phyloP scores from a whole-genome alignment of 2,797 vertebrate species.

The Limnodromus scolopaceus region DNA sequence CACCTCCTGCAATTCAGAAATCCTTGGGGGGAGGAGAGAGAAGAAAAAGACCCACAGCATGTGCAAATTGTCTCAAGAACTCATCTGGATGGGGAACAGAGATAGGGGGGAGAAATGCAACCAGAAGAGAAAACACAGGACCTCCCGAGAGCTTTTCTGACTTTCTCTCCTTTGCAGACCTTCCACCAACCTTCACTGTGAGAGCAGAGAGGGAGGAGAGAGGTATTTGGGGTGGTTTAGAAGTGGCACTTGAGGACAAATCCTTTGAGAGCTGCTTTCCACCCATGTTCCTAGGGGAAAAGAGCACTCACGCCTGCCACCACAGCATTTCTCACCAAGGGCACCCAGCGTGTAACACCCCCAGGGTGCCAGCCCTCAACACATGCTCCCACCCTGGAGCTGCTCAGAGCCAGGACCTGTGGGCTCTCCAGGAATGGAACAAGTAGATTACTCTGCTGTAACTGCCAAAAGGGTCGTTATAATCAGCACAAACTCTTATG shows the following conservation, averaged over 20 bases:
- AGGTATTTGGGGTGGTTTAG: neutral
- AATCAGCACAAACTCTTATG: neutral
- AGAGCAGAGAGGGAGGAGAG: neutral
- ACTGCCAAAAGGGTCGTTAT: neutral
- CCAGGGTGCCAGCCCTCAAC: neutral
- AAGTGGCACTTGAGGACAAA: neutral
- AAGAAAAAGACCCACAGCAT: neutral
- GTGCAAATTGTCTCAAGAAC: neutral
- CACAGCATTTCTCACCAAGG: fast-evolving
- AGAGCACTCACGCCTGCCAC: neutral
- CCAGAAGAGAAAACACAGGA: fast-evolving
- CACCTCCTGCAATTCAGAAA: neutral
- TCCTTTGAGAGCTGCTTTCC: neutral
- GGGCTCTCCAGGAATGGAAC: neutral
- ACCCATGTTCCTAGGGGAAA: neutral
- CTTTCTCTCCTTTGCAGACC: neutral
- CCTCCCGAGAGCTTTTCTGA: neutral
- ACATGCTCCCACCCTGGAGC: neutral
- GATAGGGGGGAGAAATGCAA: neutral
- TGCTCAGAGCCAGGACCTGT: neutral
- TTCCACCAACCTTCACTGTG: neutral
- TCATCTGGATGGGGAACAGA: neutral
- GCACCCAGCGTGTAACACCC: neutral
- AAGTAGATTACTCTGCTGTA: neutral
- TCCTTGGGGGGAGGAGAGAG: neutral